Percentiles rank a stretch among this genome's conserved stretches.
These are phyloP conservation scores for Varanus komodoensis DNA, from an alignment of 2,113 vertebrate species.

Conservation along the genomic window DNA sequence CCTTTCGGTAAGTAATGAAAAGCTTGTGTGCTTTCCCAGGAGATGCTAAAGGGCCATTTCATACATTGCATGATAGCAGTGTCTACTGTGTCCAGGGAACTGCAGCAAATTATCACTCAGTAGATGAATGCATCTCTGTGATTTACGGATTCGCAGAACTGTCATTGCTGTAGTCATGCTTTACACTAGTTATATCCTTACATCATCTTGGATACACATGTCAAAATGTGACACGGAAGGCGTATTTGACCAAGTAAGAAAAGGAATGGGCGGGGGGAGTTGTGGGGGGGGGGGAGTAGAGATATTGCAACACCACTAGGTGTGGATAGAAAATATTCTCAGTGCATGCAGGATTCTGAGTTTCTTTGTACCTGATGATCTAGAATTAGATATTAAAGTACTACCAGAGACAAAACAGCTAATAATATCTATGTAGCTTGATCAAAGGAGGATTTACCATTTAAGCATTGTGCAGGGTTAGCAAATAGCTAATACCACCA, in stretches of 20 bases:
- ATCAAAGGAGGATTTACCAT: constrained; percentile 30
- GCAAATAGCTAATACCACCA: constrained; percentile 15
- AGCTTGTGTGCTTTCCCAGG: constrained; percentile 39
- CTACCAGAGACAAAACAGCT: not conserved
- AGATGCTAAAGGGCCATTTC: constrained; percentile 17
- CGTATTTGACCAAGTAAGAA: constrained; percentile 32
- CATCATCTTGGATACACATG: not conserved
- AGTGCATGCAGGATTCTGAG: constrained; percentile 45
- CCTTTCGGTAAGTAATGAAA: constrained; percentile 35
- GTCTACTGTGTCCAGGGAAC: not conserved
- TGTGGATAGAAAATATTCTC: constrained; percentile 37
- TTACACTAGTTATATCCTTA: not conserved
- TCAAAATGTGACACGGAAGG: not conserved
- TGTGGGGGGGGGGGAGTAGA: not conserved
- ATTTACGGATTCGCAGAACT: not conserved
- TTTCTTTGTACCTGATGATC: constrained; percentile 29
- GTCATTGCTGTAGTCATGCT: not conserved
- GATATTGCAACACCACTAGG: not conserved
- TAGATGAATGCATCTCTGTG: not conserved
- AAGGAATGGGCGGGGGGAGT: constrained; percentile 59
- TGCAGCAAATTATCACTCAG: not conserved
- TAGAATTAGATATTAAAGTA: constrained; percentile 43
- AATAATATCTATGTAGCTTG: not conserved
- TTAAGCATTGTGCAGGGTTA: not conserved
- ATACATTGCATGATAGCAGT: not conserved